Evolutionary conservation across 2,888 invertebrate genomes (phyloP), one percentile per base, ranked within the genome.

Genomic region (Spilosoma lubricipeda): DNA sequence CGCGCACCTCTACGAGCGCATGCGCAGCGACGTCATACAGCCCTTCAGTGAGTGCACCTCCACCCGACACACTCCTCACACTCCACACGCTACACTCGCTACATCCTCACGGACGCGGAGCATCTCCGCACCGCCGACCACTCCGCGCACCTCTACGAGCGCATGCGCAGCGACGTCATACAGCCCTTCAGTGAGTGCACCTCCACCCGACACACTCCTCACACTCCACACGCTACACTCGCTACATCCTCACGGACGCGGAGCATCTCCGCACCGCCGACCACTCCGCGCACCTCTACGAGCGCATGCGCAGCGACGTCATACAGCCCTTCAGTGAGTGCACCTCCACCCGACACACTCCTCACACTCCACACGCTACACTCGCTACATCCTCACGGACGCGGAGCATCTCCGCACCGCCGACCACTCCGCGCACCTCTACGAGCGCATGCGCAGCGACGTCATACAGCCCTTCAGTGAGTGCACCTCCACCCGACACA

Each of bases 381-480:
- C 36, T 5, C n/a, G n/a, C n/a, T n/a, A n/a, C n/a, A n/a, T n/a
- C n/a, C n/a, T n/a, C n/a, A n/a, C n/a, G n/a, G 91, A 89, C 39
- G 88, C 88, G 42, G 81, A 78, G 71, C 87, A 81, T 42, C 88
- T 88, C 2, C 11, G 67, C 33, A 0, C 20, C 0, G 30, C 33
- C 27, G 5, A 84, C 30, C 83, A 76, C 77, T 79, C 86, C 11
- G 79, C 75, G 15, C 88, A 83, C 71, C 96, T 97, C 75, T 98
- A 97, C 86, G 97, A 97, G 84, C 93, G 96, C 1, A 97, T 97
- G 87, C 93, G 98, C 71, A 93, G 96, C 33, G 97, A 97, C 80
- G 91, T 97, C 67, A 97, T 98, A 79, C 96, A 96, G 69, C 97
- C 97, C 0, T 94, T 97, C 82, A 93, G 98, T 97, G 85, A 92